Conservation (phyloP, 2,113 vertebrate genomes). For the Zosterops pallidus region DNA sequence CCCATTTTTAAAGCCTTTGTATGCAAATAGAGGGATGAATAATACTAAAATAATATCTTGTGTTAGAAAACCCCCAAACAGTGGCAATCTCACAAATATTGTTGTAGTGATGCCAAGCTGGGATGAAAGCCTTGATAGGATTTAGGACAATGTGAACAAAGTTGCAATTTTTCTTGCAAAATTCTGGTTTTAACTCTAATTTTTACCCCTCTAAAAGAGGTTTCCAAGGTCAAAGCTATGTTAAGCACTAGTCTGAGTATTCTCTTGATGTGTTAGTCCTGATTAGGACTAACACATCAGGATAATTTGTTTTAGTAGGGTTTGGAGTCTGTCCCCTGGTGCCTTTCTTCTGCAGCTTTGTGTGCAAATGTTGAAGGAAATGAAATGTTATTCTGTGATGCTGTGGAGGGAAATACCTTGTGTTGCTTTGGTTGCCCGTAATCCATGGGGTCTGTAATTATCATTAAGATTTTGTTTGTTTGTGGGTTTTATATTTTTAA, state of each 20-base stretch:
- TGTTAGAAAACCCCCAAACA: neutral
- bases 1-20: neutral
- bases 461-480: neutral
- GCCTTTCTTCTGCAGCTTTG: neutral
- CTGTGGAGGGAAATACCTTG: neutral
- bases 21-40: neutral
- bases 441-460: neutral
- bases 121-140: neutral
- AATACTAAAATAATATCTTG: neutral
- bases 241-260: neutral
- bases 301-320: neutral
- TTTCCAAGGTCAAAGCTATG: neutral
- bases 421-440: neutral
- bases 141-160: neutral
- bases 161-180: neutral
- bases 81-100: neutral
- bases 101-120: accelerated
- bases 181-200: neutral
- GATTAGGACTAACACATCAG: neutral
- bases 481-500: neutral
- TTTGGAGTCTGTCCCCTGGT: neutral
- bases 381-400: accelerated
- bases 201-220: neutral
- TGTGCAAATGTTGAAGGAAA: neutral
- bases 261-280: neutral